Conservation (phyloP, 2,113 vertebrate genomes). For the Typhlomys cinereus region DNA sequence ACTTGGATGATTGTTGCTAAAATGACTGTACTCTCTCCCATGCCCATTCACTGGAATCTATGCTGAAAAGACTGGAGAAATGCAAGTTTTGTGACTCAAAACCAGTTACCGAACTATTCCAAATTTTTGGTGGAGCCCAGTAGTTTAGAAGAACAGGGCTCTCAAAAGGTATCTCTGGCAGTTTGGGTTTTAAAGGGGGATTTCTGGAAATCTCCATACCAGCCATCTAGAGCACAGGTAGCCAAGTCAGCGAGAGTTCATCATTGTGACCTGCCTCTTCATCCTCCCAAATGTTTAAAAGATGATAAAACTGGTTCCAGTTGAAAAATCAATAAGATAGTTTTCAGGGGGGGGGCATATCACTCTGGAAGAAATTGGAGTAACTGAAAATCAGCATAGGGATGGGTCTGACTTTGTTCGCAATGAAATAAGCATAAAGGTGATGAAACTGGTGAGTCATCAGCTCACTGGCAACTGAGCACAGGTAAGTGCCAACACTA, state of each 20-base stretch:
- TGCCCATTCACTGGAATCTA: not conserved
- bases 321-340: not conserved
- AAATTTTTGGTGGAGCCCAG: not conserved
- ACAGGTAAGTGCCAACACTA: constrained; percentile 10
- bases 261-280: not conserved
- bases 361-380: not conserved
- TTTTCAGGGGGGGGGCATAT: not conserved
- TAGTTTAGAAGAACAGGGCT: not conserved
- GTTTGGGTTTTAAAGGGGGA: not conserved
- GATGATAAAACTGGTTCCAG: not conserved
- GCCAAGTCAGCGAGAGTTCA: not conserved
- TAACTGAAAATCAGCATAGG: not conserved
- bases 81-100: not conserved
- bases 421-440: constrained; percentile 14
- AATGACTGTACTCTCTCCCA: not conserved
- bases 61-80: not conserved
- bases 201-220: not conserved
- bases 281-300: not conserved
- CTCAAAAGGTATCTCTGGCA: not conserved
- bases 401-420: constrained; percentile 26
- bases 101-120: not conserved
- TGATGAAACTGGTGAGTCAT: not conserved
- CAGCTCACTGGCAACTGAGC: not conserved
- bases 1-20: not conserved
- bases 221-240: not conserved